Conservation (phyloP, 1,140 invertebrate genomes). For the Cheumatopsyche charites region DNA sequence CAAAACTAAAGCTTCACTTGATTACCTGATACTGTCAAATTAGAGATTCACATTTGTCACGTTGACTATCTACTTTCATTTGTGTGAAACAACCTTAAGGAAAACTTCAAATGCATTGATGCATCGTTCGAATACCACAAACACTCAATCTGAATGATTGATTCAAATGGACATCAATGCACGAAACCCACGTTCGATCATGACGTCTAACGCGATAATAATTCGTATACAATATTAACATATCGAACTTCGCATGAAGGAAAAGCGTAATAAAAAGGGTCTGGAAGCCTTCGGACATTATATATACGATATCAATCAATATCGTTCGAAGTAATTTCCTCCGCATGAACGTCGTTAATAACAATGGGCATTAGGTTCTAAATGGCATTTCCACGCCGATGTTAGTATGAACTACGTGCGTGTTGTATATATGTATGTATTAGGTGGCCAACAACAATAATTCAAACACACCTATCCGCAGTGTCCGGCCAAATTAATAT, state of each 20-base stretch:
- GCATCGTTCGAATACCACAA: conserved; percentile 42
- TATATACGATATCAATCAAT: conserved; percentile 18
- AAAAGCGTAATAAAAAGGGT: not conserved
- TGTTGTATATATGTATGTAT: too few relatives aligned
- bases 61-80: too few relatives aligned
- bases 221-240: not conserved
- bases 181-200: conserved; percentile 2
- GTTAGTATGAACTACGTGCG: too few relatives aligned
- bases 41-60: too few relatives aligned
- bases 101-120: too few relatives aligned
- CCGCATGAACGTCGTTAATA: conserved; percentile 28
- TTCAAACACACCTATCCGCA: conserved; percentile 29
- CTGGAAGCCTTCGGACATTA: too few relatives aligned
- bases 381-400: conserved; percentile 1
- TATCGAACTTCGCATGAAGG: not conserved
- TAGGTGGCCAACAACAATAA: conserved; percentile 2
- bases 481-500: conserved; percentile 25
- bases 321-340: conserved; percentile 26
- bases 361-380: conserved; percentile 27
- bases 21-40: too few relatives aligned
- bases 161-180: conserved; percentile 23
- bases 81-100: too few relatives aligned
- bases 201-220: not conserved
- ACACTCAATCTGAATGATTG: conserved; percentile 48
- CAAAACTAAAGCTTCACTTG: too few relatives aligned